Conservation (phyloP, 2,113 vertebrate genomes). For the Smithornis capensis region DNA sequence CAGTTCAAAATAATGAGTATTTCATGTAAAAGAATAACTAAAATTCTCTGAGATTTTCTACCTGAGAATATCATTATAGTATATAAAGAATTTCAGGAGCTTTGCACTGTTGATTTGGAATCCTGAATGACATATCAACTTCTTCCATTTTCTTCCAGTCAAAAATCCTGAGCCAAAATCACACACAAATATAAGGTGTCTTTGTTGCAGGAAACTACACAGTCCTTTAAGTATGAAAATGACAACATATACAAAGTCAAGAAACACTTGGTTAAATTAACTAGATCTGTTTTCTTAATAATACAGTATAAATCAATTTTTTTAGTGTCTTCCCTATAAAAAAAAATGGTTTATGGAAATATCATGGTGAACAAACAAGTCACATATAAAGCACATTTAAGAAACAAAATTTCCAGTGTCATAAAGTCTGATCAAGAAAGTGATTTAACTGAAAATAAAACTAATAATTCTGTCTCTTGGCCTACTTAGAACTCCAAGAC, state of each 20-base stretch:
- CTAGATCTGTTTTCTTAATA: not conserved
- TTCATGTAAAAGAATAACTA: not conserved
- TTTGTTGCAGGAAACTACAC: not conserved
- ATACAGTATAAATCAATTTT: not conserved
- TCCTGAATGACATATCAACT: not conserved
- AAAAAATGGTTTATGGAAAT: not conserved
- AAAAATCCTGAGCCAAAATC: not conserved
- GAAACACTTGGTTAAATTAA: not conserved
- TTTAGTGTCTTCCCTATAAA: not conserved
- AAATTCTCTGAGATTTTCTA: not conserved
- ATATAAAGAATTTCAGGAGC: not conserved
- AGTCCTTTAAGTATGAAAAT: not conserved
- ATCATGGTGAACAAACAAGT: not conserved
- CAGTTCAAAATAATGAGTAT: not conserved
- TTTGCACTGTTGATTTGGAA: not conserved
- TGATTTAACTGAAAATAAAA: constrained; percentile 5
- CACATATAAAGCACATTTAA: not conserved
- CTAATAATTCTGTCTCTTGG: not conserved
- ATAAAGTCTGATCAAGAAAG: not conserved
- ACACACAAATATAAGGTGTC: not conserved
- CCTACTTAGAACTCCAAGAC: not conserved
- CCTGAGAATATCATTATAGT: not conserved
- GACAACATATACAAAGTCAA: not conserved
- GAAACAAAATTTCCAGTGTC: not conserved
- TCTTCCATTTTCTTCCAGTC: not conserved